Evolutionary conservation across 2,888 invertebrate genomes (phyloP).

Genomic region (Volucella zonaria): DNA sequence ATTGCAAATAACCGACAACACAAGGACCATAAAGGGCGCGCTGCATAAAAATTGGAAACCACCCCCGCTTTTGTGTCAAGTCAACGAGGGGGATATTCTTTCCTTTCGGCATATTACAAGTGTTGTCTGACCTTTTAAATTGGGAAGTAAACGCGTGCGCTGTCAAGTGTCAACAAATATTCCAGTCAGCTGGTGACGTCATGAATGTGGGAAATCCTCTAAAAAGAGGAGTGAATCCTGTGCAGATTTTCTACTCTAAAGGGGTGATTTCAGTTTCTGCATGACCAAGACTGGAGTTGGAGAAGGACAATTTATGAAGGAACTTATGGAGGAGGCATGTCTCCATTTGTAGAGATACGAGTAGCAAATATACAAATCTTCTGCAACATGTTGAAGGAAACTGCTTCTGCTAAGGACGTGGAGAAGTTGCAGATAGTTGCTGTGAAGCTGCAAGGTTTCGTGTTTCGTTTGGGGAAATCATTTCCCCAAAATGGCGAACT

Average conservation of each 20-base stretch:
- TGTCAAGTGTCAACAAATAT: slow-evolving; percentile 67
- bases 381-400: too few species aligned
- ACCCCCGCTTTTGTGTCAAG: slow-evolving; percentile 57
- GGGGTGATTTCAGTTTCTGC: too few species aligned
- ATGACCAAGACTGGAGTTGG: neutral
- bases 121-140: slow-evolving; percentile 72
- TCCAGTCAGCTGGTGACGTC: slow-evolving; percentile 64
- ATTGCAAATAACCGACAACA: slow-evolving; percentile 37
- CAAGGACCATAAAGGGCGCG: slow-evolving; percentile 24
- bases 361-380: too few species aligned
- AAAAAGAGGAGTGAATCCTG: slow-evolving; percentile 7
- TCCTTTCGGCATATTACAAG: slow-evolving; percentile 66
- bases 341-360: too few species aligned
- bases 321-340: too few species aligned
- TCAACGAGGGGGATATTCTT: slow-evolving; percentile 45
- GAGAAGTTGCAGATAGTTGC: neutral
- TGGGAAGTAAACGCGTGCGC: slow-evolving; percentile 60
- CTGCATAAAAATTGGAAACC: slow-evolving; percentile 62
- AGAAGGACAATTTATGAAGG: neutral
- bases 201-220: slow-evolving; percentile 4
- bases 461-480: too few species aligned
- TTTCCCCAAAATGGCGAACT: too few species aligned
- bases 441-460: too few species aligned
- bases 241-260: neutral
- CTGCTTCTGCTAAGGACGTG: too few species aligned